Percentiles rank a stretch among this genome's conserved stretches.
These are phyloP conservation scores for Pseudomugil gertrudae DNA, from an alignment of 2,797 vertebrate genomes.

Conservation along the genomic window DNA sequence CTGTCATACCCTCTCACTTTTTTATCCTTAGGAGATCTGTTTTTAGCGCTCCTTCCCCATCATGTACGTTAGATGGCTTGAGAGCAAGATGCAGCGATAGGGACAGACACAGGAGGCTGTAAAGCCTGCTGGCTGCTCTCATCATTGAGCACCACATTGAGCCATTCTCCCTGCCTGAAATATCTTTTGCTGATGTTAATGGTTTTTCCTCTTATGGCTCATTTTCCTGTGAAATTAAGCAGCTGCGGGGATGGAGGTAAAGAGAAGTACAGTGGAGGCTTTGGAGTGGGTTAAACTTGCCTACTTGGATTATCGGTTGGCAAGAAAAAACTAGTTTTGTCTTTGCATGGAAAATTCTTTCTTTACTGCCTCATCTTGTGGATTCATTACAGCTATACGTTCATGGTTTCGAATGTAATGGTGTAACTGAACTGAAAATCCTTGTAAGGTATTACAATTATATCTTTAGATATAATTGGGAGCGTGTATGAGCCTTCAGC, in stretches of 20 bases:
- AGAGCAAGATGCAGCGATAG: slow-evolving; percentile 54
- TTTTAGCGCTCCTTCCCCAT: slow-evolving; percentile 65
- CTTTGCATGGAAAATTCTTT: slow-evolving; percentile 17
- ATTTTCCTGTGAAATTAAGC: slow-evolving; percentile 75
- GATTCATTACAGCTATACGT: slow-evolving; percentile 14
- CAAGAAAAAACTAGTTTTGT: slow-evolving; percentile 20
- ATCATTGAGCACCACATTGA: slow-evolving; percentile 73
- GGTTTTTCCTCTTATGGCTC: slow-evolving; percentile 72
- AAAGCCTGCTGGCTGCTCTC: slow-evolving; percentile 69
- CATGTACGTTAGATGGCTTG: slow-evolving; percentile 61
- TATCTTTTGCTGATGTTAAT: slow-evolving; percentile 79
- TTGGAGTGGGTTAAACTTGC: slow-evolving; percentile 35
- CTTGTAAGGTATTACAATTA: neutral
- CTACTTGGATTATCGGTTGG: slow-evolving; percentile 28
- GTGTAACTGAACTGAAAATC: slow-evolving; percentile 4
- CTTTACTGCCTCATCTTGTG: slow-evolving; percentile 1
- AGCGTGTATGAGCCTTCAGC: slow-evolving; percentile 5
- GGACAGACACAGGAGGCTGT: slow-evolving; percentile 62
- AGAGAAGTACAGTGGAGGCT: slow-evolving; percentile 49
- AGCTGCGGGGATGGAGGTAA: slow-evolving; percentile 65
- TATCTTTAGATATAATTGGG: slow-evolving; percentile 21
- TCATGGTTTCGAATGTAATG: slow-evolving; percentile 12
- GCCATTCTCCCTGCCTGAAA: slow-evolving; percentile 73
- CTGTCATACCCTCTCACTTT: slow-evolving; percentile 70
- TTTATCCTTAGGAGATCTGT: slow-evolving; percentile 65